Evolutionary conservation across 1,140 invertebrate genomes (phyloP).

Genomic region (Mycetomoellerius zeteki): DNA sequence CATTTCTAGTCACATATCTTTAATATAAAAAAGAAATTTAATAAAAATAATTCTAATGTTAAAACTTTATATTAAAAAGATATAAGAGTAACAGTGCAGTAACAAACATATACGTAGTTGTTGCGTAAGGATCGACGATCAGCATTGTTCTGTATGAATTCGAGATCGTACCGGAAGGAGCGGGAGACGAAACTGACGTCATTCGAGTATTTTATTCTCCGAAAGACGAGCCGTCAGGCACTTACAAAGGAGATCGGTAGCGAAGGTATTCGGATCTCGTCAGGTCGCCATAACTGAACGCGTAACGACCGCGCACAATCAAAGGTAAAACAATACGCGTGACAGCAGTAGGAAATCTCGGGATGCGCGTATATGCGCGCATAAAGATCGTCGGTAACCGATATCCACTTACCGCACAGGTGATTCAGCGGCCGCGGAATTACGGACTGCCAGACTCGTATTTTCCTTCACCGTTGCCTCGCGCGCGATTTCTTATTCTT

Average conservation of each 20-base stretch:
- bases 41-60: conserved; percentile 12
- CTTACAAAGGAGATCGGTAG: conserved; percentile 76
- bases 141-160: neutral
- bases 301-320: conserved; percentile 74
- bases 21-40: neutral
- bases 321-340: conserved; percentile 85
- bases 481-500: conserved; percentile 61
- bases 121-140: conserved; percentile 15
- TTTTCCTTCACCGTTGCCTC: conserved; percentile 49
- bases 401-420: conserved; percentile 78
- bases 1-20: neutral
- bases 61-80: neutral
- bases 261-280: conserved; percentile 74
- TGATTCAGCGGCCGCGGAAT: conserved; percentile 63
- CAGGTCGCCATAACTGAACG: conserved; percentile 68
- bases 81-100: neutral
- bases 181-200: conserved; percentile 44
- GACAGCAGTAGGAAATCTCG: conserved; percentile 72
- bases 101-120: neutral
- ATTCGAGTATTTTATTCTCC: conserved; percentile 77
- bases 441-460: conserved; percentile 68
- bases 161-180: conserved; percentile 26
- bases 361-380: conserved; percentile 65
- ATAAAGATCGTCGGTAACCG: conserved; percentile 80
- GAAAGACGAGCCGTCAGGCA: conserved; percentile 77